Conservation (phyloP, 2,797 vertebrate genomes). For the Myiothlypis chrysogaster region DNA sequence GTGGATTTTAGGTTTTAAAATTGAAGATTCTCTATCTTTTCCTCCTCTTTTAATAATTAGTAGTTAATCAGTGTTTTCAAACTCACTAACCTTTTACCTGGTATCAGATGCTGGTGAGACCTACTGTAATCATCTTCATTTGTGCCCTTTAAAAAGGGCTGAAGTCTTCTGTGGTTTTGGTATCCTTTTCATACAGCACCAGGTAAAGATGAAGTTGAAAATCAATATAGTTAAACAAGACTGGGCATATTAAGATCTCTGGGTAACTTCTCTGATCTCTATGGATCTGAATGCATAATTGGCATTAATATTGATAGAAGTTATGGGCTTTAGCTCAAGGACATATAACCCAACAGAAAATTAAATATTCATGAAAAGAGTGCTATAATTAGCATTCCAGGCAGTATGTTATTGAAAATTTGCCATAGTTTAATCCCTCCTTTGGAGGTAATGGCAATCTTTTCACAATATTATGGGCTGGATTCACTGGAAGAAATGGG, state of each 20-base stretch:
- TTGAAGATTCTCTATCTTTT: not conserved
- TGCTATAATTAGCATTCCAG: not conserved
- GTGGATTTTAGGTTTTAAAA: not conserved
- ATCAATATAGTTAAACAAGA: conserved; percentile 31
- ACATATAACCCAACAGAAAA: conserved; percentile 14
- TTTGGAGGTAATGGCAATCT: not conserved
- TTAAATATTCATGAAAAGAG: conserved; percentile 34
- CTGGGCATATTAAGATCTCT: conserved; percentile 26
- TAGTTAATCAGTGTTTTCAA: not conserved
- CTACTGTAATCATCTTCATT: not conserved
- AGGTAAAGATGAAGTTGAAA: conserved; percentile 21
- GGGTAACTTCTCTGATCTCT: conserved; percentile 34
- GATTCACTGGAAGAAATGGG: not conserved
- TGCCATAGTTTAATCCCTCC: not conserved
- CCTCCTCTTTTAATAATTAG: not conserved
- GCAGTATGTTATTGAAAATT: not conserved
- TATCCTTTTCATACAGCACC: not conserved
- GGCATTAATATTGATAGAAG: conserved; percentile 45
- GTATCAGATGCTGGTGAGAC: not conserved
- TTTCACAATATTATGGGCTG: not conserved
- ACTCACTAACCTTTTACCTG: not conserved
- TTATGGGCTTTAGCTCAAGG: not conserved
- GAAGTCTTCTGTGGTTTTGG: not conserved
- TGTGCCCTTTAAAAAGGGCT: not conserved
- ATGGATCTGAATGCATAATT: conserved; percentile 14